phyloP scores from a whole-genome alignment of 2,888 invertebrate species.

The Coecobrya sp. region DNA sequence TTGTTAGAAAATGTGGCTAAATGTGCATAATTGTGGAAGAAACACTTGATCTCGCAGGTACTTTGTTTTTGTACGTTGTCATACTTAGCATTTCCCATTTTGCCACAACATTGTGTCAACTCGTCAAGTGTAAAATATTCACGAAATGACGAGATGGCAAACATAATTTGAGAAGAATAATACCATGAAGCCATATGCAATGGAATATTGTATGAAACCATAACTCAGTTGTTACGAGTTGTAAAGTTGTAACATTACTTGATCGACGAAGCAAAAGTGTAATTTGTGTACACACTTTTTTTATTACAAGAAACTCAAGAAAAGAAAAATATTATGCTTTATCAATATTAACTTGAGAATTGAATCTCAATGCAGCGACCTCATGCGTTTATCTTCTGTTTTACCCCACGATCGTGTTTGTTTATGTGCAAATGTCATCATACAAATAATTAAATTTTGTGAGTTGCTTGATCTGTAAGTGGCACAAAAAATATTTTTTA shows the following conservation, averaged over 20 bases:
- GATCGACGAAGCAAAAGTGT: neutral
- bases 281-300: neutral
- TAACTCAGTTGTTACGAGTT: too few species aligned
- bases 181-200: too few species aligned
- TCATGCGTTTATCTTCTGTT: neutral
- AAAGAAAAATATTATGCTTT: too few species aligned
- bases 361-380: neutral
- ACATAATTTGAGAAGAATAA: neutral
- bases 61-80: slow-evolving; percentile 15
- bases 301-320: too few species aligned
- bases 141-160: neutral
- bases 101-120: neutral
- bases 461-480: slow-evolving; percentile 38
- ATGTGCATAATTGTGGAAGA: slow-evolving; percentile 47
- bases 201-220: too few species aligned
- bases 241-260: too few species aligned
- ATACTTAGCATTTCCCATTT: neutral
- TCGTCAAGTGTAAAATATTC: slow-evolving; percentile 39
- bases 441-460: slow-evolving; percentile 20
- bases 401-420: neutral
- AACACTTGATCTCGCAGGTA: slow-evolving; percentile 33
- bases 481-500: slow-evolving; percentile 28
- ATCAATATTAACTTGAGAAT: slow-evolving; percentile 2
- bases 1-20: slow-evolving; percentile 5
- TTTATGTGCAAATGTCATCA: neutral